phyloP scores from a whole-genome alignment of 92 coral and sea anemone genomes.

The Bergia puertoricense region DNA sequence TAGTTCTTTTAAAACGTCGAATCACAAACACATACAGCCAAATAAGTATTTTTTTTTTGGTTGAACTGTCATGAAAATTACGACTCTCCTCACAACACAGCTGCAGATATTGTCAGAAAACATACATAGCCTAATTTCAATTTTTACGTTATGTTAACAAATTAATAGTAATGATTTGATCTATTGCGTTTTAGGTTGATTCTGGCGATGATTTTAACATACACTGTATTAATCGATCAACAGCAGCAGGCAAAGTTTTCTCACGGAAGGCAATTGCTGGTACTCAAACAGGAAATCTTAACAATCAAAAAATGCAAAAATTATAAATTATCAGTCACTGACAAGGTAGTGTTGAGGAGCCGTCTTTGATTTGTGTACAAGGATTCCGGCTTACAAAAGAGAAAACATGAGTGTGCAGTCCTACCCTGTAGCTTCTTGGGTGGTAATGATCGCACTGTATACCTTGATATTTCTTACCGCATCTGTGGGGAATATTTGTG shows the following conservation, averaged over 20 bases:
- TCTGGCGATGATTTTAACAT: neutral
- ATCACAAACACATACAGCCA: neutral
- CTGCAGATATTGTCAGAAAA: neutral
- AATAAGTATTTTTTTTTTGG: no score
- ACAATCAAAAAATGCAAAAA: no score
- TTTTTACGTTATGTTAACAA: no score
- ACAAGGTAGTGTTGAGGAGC: neutral
- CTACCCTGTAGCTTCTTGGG: neutral
- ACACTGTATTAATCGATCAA: neutral
- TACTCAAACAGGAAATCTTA: neutral
- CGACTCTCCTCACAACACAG: neutral
- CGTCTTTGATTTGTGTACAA: neutral
- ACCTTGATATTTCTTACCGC: conserved; percentile 1
- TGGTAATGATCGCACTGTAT: neutral
- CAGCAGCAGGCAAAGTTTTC: neutral
- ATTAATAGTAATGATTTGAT: no score
- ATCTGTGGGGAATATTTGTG: conserved; percentile 10
- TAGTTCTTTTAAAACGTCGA: neutral
- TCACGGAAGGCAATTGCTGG: neutral
- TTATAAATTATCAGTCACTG: no score
- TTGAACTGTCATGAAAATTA: neutral
- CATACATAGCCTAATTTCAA: neutral
- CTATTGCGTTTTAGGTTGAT: neutral
- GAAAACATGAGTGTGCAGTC: neutral
- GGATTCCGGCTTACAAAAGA: neutral